A percentile compares a stretch with the other conserved stretches of the same genome.
These are phyloP conservation scores for Crocodylus rhombifer DNA, from an alignment of 2,797 vertebrate genomes.

Conservation along the genomic window DNA sequence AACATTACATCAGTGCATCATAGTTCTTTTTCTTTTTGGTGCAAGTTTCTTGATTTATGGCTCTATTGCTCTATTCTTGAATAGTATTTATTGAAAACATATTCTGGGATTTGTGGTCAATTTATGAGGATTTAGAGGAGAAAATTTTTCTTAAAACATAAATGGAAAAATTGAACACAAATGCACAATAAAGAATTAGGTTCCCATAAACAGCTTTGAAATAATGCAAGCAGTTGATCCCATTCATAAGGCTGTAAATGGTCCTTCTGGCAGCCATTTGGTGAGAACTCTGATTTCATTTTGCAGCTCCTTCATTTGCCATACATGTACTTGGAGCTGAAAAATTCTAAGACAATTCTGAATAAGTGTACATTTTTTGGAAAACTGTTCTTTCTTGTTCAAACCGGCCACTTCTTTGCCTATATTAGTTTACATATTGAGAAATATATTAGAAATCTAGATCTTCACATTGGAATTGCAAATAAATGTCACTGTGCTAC, in stretches of 20 bases:
- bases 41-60: neutral
- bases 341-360: neutral
- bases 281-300: neutral
- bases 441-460: neutral
- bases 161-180: neutral
- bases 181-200: neutral
- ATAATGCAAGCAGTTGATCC: neutral
- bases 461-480: neutral
- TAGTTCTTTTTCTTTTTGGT: neutral
- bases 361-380: neutral
- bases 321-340: neutral
- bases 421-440: neutral
- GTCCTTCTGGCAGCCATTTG: neutral
- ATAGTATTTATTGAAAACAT: neutral
- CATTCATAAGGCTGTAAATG: neutral
- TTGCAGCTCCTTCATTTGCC: neutral
- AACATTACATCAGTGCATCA: neutral
- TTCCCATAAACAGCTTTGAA: neutral
- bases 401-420: neutral
- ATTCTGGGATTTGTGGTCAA: neutral
- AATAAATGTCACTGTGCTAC: neutral
- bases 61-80: neutral
- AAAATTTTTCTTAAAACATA: constrained; percentile 8
- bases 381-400: neutral
- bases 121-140: neutral